phyloP scores from a whole-genome alignment of 2,888 invertebrate genomes.

The Baronia brevicornis region DNA sequence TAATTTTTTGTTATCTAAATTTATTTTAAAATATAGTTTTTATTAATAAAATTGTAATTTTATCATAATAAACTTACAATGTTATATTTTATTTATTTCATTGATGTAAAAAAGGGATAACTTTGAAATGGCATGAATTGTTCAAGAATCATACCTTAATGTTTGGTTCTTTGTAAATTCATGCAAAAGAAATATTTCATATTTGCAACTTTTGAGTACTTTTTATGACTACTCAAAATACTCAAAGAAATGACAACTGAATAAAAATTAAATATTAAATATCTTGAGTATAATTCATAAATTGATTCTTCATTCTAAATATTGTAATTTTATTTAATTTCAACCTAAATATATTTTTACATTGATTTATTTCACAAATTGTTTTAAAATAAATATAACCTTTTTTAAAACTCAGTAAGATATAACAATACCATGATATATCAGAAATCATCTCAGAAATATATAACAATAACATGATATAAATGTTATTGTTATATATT shows the following conservation, averaged over 20 bases:
- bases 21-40: no score
- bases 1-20: background rate
- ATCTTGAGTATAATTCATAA: background rate
- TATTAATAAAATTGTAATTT: no score
- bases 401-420: no score
- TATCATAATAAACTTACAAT: background rate
- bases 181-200: slow-evolving; percentile 64
- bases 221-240: slow-evolving; percentile 63
- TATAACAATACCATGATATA: no score
- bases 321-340: background rate
- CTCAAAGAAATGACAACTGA: slow-evolving; percentile 57
- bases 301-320: background rate
- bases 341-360: no score
- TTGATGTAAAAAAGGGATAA: no score
- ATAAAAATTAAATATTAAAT: background rate
- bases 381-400: no score
- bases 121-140: slow-evolving; percentile 41
- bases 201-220: slow-evolving; percentile 74
- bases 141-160: slow-evolving; percentile 49
- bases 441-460: no score
- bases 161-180: slow-evolving; percentile 61
- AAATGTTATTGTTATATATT: no score
- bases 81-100: no score
- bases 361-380: no score
- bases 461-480: no score